phyloP scores from a whole-genome alignment of 2,888 invertebrate genomes.

The Diplolepis rosae region DNA sequence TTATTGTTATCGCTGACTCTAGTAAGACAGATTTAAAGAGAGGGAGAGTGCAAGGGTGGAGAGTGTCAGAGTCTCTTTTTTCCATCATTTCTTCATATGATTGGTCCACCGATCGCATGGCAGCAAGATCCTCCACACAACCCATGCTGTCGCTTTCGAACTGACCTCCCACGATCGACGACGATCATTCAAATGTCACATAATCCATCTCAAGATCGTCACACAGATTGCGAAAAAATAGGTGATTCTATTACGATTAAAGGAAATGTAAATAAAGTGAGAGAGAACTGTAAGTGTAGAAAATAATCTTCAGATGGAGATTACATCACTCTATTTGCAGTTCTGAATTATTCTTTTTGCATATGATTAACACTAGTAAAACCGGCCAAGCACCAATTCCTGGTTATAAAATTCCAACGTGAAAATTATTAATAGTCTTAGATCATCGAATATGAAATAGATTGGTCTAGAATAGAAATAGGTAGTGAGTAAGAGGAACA shows the following conservation, averaged over 20 bases:
- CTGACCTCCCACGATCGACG: conserved; percentile 9
- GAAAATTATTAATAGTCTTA: neutral
- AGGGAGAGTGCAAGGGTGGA: conserved; percentile 9
- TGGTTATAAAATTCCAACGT: neutral
- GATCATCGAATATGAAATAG: neutral
- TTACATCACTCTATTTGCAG: conserved; percentile 1
- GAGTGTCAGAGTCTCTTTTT: conserved; percentile 19
- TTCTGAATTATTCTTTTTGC: neutral
- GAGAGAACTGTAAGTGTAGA: neutral
- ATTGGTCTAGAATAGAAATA: neutral
- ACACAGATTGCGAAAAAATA: conserved; percentile 1
- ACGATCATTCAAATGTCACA: neutral
- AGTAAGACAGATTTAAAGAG: too few species aligned
- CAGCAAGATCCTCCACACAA: neutral
- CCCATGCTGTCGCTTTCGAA: neutral
- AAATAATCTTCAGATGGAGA: neutral
- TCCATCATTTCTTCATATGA: neutral
- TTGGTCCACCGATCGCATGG: neutral
- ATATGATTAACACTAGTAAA: neutral
- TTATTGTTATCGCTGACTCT: conserved; percentile 20
- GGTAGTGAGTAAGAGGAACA: neutral
- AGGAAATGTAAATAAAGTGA: neutral
- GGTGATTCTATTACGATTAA: neutral
- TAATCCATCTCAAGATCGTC: neutral
- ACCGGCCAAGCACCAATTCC: neutral